Percentiles rank a stretch among this genome's conserved stretches.
phyloP scores from a whole-genome alignment of 53 echinoderm and acorn worm genomes.

The Holothuria leucospilota region DNA sequence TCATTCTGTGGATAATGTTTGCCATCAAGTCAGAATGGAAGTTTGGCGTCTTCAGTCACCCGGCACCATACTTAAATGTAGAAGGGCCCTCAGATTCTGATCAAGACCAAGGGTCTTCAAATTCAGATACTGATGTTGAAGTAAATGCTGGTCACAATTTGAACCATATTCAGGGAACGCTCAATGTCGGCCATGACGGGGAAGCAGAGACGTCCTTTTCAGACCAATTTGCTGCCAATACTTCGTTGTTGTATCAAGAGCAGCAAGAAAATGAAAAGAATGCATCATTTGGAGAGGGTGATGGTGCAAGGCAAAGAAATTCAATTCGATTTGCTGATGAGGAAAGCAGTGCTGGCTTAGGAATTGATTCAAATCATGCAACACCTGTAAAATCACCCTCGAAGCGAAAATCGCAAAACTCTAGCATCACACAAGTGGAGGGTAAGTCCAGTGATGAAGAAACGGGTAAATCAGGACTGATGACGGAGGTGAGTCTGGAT shows the following conservation, averaged over 20 bases:
- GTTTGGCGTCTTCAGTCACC: conserved; percentile 56
- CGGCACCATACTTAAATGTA: conserved; percentile 23
- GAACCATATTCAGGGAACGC: conserved; percentile 5
- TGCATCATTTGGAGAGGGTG: background rate
- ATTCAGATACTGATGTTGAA: conserved; percentile 28
- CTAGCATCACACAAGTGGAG: background rate
- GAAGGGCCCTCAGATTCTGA: conserved; percentile 43
- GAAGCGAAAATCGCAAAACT: background rate
- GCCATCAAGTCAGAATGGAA: conserved; percentile 84
- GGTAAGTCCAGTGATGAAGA: background rate
- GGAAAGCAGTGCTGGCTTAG: background rate
- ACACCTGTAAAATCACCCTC: background rate
- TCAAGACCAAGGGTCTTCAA: conserved; percentile 18
- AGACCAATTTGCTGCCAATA: background rate
- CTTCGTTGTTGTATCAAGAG: background rate
- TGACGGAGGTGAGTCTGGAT: conserved; percentile 16
- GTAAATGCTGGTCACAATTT: background rate
- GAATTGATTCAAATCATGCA: background rate
- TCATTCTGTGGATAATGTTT: conserved; percentile 79
- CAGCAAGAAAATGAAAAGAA: conserved; percentile 23
- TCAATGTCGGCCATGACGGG: too few relatives aligned
- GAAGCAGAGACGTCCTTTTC: conserved; percentile 26
- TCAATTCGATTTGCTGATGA: conserved; percentile 20
- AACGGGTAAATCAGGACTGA: background rate
- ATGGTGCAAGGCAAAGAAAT: background rate